Base-by-base conservation (phyloP, 2,888 invertebrate species). In the Hypsopygia costalis region DNA sequence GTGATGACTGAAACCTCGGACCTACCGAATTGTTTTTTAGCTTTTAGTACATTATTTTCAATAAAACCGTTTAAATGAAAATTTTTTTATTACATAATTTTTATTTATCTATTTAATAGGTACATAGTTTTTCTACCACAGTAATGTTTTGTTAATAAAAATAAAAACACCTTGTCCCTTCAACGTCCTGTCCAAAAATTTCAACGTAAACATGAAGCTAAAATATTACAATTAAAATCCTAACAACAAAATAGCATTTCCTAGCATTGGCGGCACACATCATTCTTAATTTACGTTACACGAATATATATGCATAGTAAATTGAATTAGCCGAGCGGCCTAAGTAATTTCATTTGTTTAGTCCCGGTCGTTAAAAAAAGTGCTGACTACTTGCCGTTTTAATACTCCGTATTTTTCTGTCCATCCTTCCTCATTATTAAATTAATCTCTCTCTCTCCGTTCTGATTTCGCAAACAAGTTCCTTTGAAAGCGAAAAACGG, bases 381-480 rank as follows among this genome's bases (percentile, higher is more conserved):
- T 34, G 39, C 39, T 39, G 39, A 39, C 39, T 28, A 33, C 28
- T 25, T 34, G 38, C 31, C 27, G n/a, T 33, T 39, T 39, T 33
- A 33, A 34, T 39, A 28, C 39, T 39, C 20, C 8, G 39, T 33
- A 38, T 39, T 39, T 39, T 39, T 39, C 38, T 33, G 39, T 25
- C 39, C 31, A 33, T 39, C 39, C 33, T 39, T 27, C 33, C 39
- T 39, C 33, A 39, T 39, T 39, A 39, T 39, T 39, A 39, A 39
- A 39, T 39, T 39, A 39, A 39, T 39, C 33, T 39, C 39, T 32
- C 6, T 25, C 38, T 38, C 21, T 31, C 16, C 33, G 39, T 33
- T 39, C 39, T 16, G 39, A 39, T 39, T 39, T 39, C 33, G 27
- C 39, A 39, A 39, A 39, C 39, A 34, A 39, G 39, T 39, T 33